phyloP scores from a whole-genome alignment of 1,140 invertebrate species.

The Nixonia krombeini region DNA sequence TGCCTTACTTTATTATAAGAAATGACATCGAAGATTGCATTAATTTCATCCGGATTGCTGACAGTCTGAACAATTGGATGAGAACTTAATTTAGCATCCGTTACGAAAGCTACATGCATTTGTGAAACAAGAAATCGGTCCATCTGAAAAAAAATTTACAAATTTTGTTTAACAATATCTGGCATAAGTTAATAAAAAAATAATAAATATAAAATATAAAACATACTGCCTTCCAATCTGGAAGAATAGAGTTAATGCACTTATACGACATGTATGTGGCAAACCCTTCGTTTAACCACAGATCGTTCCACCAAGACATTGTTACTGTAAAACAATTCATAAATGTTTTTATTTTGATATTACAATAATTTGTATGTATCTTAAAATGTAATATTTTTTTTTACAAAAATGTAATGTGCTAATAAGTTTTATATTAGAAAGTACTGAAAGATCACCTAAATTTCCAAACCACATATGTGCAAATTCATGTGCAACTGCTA shows the following conservation, averaged over 20 bases:
- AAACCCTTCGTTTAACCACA: conserved; percentile 95
- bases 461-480: conserved; percentile 96
- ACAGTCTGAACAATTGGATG: conserved; percentile 91
- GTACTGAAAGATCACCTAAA: too few species aligned
- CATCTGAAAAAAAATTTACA: conserved; percentile 67
- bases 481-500: conserved; percentile 90
- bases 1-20: conserved; percentile 88
- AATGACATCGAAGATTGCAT: conserved; percentile 92
- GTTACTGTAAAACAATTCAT: conserved; percentile 77
- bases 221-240: conserved; percentile 87
- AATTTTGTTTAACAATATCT: too few species aligned
- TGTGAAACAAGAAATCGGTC: conserved; percentile 82
- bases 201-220: not conserved
- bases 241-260: conserved; percentile 79
- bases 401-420: conserved; percentile 11
- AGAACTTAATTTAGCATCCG: conserved; percentile 87
- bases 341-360: too few species aligned
- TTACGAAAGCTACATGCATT: conserved; percentile 80
- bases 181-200: not conserved
- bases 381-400: conserved; percentile 5
- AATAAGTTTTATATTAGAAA: too few species aligned
- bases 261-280: conserved; percentile 90
- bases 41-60: conserved; percentile 89
- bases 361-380: too few species aligned
- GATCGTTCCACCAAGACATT: conserved; percentile 93